Conservation (phyloP, 1,140 invertebrate genomes). For the Lordiphosa stackelbergi region DNA sequence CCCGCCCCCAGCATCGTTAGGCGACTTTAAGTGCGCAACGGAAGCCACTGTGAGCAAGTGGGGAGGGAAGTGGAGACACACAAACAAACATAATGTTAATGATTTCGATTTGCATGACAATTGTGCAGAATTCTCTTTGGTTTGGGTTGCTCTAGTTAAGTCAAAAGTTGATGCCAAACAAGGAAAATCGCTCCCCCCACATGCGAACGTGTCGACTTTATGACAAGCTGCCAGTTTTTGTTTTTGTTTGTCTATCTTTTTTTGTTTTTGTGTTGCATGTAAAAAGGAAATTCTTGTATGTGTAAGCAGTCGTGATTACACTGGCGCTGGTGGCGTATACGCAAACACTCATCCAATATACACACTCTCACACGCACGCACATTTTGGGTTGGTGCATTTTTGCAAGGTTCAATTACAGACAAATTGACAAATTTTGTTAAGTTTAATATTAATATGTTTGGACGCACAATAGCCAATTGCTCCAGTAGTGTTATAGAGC, state of each 20-base stretch:
- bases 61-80: conserved; percentile 38
- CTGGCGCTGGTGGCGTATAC: too few relatives aligned
- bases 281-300: conserved; percentile 26
- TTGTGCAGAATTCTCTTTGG: conserved; percentile 4
- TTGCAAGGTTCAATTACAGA: too few relatives aligned
- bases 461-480: too few relatives aligned
- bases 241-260: conserved; percentile 15
- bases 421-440: too few relatives aligned
- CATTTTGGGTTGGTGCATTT: too few relatives aligned
- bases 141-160: conserved; percentile 7
- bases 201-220: conserved; percentile 19
- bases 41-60: conserved; percentile 27
- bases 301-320: not conserved
- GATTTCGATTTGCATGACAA: conserved; percentile 43
- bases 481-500: too few relatives aligned
- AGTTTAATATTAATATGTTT: too few relatives aligned
- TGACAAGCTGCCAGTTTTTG: conserved; percentile 43
- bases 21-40: conserved; percentile 56
- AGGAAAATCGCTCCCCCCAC: conserved; percentile 46
- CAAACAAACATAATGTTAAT: conserved; percentile 57
- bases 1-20: conserved; percentile 36
- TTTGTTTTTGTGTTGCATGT: conserved; percentile 14
- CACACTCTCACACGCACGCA: too few relatives aligned
- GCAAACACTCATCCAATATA: too few relatives aligned
- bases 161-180: conserved; percentile 42